Base-by-base conservation (phyloP, 2,888 invertebrate species). In the Norana najaformis region DNA sequence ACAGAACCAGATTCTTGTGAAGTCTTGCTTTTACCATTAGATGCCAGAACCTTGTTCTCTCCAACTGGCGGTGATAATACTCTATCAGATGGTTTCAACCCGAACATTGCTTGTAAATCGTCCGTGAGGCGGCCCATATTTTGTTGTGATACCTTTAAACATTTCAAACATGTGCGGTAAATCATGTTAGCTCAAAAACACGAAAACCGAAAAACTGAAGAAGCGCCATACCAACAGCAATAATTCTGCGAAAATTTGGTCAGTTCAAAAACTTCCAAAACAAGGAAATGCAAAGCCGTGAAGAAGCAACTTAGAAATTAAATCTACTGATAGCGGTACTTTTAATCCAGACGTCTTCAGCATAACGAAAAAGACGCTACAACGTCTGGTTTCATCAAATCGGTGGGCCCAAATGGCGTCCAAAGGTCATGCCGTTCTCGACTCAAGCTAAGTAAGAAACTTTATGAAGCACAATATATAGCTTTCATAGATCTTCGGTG, bases 41-140 rank as follows among this genome's bases (percentile, higher is more conserved):
- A 1, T n/a, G 69, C 30, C n/a, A n/a, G 69, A 30, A n/a, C n/a
- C 69, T 69, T 69, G 69, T n/a, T 69, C 5, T 69, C 11, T 69
- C n/a, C 69, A 69, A n/a, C 69, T n/a, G 69, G 69, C n/a, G 13
- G 69, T 69, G 13, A 69, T 30, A 35, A 36, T 6, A 85, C 85
- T 85, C 85, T 34, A 85, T 85, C 85, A 36, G 85, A 85, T 36
- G 85, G 85, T 23, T 85, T 85, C 36, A 85, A 2, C 6, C 85
- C 85, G 35, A 85, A 37, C 37, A 85, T 85, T 85, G 85, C 85
- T 16, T 35, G 23, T 36, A 85, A 23, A 35, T 85, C 37, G 35
- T 85, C 85, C 37, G 85, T 85, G 23, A 85, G 85, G 18, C 85
- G 85, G 37, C 85, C 85, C 85, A 85, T 85, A n/a, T 35, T 0